These are phyloP conservation scores for Trididemnum nubilum DNA, from an alignment of 23 tunicate genomes.

Conservation along the genomic window DNA sequence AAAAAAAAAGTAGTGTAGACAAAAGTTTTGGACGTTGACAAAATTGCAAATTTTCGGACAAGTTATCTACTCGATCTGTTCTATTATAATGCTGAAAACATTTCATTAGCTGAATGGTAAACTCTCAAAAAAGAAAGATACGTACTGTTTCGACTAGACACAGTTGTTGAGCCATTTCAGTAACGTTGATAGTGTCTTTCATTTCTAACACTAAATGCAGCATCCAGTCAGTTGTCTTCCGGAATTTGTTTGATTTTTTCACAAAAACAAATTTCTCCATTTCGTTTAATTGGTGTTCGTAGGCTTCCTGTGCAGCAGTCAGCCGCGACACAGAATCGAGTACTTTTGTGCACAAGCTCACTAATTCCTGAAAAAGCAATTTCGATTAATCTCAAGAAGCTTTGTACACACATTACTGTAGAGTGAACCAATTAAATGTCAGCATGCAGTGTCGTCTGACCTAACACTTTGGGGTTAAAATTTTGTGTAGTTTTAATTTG, in stretches of 20 bases:
- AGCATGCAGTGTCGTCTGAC: too few relatives aligned
- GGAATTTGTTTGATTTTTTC: conserved; percentile 38
- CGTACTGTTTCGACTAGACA: conserved; percentile 90
- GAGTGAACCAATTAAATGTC: too few relatives aligned
- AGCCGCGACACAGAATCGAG: conserved; percentile 57
- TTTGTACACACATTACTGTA: neutral
- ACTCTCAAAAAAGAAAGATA: neutral
- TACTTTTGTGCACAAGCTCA: conserved; percentile 46
- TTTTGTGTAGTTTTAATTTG: too few relatives aligned
- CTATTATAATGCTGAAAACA: too few relatives aligned
- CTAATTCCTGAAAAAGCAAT: conserved; percentile 40
- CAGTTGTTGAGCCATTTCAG: conserved; percentile 85
- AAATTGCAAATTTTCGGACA: too few relatives aligned
- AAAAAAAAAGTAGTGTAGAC: too few relatives aligned
- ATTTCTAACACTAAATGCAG: conserved; percentile 37
- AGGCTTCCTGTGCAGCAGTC: conserved; percentile 63
- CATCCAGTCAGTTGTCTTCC: conserved; percentile 65
- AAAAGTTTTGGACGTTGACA: too few relatives aligned
- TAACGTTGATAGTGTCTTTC: conserved; percentile 65
- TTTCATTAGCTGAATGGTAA: too few relatives aligned
- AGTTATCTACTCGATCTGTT: too few relatives aligned
- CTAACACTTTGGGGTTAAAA: too few relatives aligned
- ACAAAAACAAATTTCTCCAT: conserved; percentile 33
- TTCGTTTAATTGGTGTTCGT: conserved; percentile 54
- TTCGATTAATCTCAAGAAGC: neutral